Conservation (phyloP, 2,888 invertebrate species). For the Petrophora chlorosata region DNA sequence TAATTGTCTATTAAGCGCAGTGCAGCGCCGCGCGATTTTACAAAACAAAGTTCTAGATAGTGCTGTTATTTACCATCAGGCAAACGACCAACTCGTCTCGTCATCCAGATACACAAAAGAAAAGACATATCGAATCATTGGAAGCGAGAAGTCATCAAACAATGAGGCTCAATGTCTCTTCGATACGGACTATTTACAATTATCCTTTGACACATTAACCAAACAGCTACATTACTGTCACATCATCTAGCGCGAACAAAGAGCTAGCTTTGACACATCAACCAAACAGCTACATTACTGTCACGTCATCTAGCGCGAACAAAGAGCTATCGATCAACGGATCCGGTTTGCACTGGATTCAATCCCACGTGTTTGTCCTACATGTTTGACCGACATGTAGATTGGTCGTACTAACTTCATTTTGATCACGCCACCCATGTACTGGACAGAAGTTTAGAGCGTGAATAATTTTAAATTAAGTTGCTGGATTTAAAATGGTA, state of each 20-base stretch:
- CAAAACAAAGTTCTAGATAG: no score
- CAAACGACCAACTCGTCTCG: no score
- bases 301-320: conserved; percentile 1
- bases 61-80: no score
- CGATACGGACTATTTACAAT: background rate
- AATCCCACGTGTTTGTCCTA: conserved; percentile 41
- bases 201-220: conserved; percentile 1
- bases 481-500: no score
- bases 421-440: conserved; percentile 32
- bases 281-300: conserved; percentile 10
- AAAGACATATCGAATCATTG: background rate
- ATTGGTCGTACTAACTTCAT: conserved; percentile 49
- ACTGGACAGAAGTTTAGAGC: conserved; percentile 13
- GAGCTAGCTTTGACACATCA: no score
- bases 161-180: no score
- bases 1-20: no score
- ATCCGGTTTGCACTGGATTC: conserved; percentile 20
- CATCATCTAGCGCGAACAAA: conserved; percentile 6
- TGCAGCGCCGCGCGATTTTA: no score
- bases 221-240: conserved; percentile 9
- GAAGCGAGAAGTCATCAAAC: background rate
- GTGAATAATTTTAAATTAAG: conserved; percentile 28
- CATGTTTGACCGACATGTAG: conserved; percentile 48
- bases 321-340: conserved; percentile 40
- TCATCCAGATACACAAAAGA: no score